phyloP scores from a whole-genome alignment of 2,113 vertebrate genomes.

The Apodemus sylvaticus region DNA sequence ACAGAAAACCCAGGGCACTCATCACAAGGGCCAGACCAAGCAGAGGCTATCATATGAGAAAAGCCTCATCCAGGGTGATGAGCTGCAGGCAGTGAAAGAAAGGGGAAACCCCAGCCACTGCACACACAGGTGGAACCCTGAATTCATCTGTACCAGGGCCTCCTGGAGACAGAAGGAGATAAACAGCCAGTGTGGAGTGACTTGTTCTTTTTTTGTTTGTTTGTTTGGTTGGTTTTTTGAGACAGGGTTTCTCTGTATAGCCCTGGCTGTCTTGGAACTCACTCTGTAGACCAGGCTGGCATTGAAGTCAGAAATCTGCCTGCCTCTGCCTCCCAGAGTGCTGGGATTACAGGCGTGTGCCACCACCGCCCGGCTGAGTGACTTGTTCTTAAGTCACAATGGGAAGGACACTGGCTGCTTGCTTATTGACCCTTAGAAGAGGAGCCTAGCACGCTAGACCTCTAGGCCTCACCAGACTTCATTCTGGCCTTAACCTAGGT shows the following conservation, averaged over 20 bases:
- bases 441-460: too few relatives aligned
- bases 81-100: background rate
- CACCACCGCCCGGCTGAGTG: too few relatives aligned
- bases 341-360: too few relatives aligned
- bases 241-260: too few relatives aligned
- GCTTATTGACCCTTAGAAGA: background rate
- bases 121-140: background rate
- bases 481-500: background rate
- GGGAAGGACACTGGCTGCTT: background rate
- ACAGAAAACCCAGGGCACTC: background rate
- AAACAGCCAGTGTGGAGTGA: background rate
- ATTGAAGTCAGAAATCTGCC: too few relatives aligned
- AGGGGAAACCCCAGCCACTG: background rate
- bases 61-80: background rate
- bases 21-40: background rate
- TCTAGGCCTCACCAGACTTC: background rate
- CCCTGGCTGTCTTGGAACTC: too few relatives aligned
- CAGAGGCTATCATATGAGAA: background rate
- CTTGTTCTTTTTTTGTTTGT: too few relatives aligned
- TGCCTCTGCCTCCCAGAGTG: too few relatives aligned
- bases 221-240: too few relatives aligned
- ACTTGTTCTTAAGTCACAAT: background rate
- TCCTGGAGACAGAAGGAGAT: background rate
- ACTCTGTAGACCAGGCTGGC: too few relatives aligned
- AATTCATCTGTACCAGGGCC: background rate